Percentiles rank a stretch among this genome's conserved stretches.
phyloP scores from a whole-genome alignment of 2,113 vertebrate species.

The Monopterus albus region DNA sequence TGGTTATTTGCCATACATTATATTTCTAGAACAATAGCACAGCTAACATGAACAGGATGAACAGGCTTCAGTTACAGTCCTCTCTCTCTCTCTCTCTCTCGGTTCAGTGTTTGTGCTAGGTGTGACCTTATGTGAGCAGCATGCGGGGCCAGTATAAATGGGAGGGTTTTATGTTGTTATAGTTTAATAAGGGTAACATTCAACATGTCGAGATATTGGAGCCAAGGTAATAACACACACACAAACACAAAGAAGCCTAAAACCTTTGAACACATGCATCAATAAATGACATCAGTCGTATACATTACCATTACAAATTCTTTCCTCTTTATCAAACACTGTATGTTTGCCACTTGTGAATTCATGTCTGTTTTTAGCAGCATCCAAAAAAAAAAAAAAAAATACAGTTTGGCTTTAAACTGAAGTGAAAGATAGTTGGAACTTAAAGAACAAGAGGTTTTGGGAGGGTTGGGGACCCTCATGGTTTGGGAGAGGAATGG shows the following conservation, averaged over 20 bases:
- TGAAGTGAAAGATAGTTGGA: conserved; percentile 14
- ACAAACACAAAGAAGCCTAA: conserved; percentile 2
- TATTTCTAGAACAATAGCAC: conserved; percentile 43
- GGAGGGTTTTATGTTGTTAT: conserved; percentile 38
- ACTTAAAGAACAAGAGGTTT: conserved; percentile 29
- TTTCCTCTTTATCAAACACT: conserved; percentile 29
- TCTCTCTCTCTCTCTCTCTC: no score
- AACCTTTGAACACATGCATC: conserved; percentile 28
- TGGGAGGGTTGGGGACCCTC: conserved; percentile 13
- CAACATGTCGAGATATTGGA: conserved; percentile 57
- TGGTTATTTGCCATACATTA: no score
- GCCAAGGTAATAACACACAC: conserved; percentile 32
- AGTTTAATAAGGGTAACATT: conserved; percentile 42
- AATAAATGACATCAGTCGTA: conserved; percentile 43
- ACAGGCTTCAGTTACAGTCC: no score
- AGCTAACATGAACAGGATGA: no score
- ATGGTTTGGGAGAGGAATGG: conserved; percentile 20
- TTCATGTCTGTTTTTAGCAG: conserved; percentile 28
- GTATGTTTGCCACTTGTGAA: conserved; percentile 11
- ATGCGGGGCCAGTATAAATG: conserved; percentile 23
- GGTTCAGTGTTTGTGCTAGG: conserved; percentile 6
- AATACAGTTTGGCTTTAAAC: no score
- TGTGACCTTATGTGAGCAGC: conserved; percentile 21
- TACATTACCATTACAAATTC: conserved; percentile 44
- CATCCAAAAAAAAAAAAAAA: no score